Percentiles rank a stretch among this genome's conserved stretches.
These are phyloP conservation scores for Cassiopea xamachana DNA, from an alignment of 30 jellyfish, hydroid and myxozoan species.

Conservation along the genomic window DNA sequence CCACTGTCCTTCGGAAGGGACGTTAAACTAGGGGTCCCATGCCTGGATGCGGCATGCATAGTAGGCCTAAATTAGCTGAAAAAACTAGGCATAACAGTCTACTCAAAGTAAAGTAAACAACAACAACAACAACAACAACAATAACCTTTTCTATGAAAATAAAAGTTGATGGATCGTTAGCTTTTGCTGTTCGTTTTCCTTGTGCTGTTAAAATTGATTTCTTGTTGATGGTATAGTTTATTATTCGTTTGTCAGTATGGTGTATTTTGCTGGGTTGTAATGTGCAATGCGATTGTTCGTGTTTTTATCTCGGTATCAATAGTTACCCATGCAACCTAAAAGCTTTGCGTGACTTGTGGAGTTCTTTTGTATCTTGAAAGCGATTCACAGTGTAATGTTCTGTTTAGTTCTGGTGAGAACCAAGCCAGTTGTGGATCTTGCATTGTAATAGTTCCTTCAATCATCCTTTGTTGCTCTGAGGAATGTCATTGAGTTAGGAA, in stretches of 20 bases:
- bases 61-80: too few species aligned
- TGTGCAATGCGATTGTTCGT: not conserved
- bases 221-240: not conserved
- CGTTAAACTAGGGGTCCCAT: too few species aligned
- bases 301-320: not conserved
- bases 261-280: not conserved
- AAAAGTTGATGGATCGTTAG: too few species aligned
- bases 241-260: not conserved
- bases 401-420: not conserved
- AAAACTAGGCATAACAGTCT: too few species aligned
- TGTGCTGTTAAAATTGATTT: too few species aligned
- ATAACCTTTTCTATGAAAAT: too few species aligned
- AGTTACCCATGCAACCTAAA: not conserved
- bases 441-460: not conserved
- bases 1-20: too few species aligned
- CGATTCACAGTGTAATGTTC: not conserved
- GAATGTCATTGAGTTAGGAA: not conserved
- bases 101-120: too few species aligned
- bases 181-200: too few species aligned
- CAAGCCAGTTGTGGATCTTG: not conserved
- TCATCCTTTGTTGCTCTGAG: not conserved
- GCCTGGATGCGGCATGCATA: too few species aligned
- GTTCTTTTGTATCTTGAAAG: not conserved
- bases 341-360: not conserved
- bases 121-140: too few species aligned